Base-by-base conservation (phyloP, 2,797 vertebrate species). In the Macroramphosus scolopax region DNA sequence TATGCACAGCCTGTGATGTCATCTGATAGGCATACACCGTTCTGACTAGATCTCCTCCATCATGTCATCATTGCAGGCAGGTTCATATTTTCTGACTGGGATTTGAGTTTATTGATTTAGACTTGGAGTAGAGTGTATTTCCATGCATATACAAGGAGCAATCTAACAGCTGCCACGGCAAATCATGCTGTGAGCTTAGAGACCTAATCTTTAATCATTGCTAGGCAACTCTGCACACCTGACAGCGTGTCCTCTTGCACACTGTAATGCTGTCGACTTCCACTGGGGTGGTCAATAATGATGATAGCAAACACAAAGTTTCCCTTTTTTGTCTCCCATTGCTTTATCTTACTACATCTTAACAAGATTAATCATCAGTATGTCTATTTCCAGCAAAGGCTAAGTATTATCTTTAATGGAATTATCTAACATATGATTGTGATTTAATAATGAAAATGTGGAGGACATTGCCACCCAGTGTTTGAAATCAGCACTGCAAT, bases 401-500 rank as follows among this genome's bases (percentile, higher is more conserved):
- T n/a, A n/a, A n/a, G n/a, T n/a, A n/a, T n/a, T n/a, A n/a, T n/a
- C n/a, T n/a, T n/a, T n/a, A n/a, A n/a, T n/a, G n/a, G n/a, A n/a
- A n/a, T n/a, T n/a, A n/a, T n/a, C n/a, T n/a, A n/a, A n/a, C 20
- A 22, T 22, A 6, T 3, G 3, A 22, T 22, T 22, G 20, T 3
- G 3, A 3, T 22, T 22, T 22, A 12, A 13, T 10, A 1, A n/a
- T n/a, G n/a, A 46, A 58, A 6, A 14, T 24, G n/a, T 68, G 61
- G 62, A 54, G 29, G 52, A 39, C 40, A 63, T 22, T 49, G 58
- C 68, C 81, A 53, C 17, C 75, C 32, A 48, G 65, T 82, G 82
- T 44, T 63, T 33, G 1, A 52, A 68, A 36, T 14, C 3, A 37
- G 34, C 2, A 31, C 15, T 67, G 42, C 68, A 63, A 8, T 4